A percentile compares a stretch with the other conserved stretches of the same genome.
phyloP scores from a whole-genome alignment of 2,888 invertebrate genomes.

The Tillus elongatus region DNA sequence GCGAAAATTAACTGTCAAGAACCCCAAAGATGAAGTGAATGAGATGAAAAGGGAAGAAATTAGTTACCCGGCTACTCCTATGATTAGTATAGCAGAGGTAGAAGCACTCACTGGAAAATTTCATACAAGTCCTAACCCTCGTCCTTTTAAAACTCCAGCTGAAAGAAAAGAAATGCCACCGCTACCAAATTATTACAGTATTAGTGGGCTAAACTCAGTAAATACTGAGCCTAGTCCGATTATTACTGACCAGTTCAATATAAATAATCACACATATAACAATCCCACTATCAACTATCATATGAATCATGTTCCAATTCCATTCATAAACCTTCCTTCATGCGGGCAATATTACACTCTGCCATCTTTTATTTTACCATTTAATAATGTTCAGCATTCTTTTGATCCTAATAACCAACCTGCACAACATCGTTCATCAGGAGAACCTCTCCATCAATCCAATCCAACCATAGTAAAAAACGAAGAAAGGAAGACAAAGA shows the following conservation, averaged over 20 bases:
- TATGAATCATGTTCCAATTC: slow-evolving; percentile 28
- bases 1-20: slow-evolving; percentile 27
- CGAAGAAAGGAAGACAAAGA: too few relatives aligned
- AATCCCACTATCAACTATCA: slow-evolving; percentile 36
- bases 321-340: slow-evolving; percentile 23
- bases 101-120: slow-evolving; percentile 26
- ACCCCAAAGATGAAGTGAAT: slow-evolving; percentile 14
- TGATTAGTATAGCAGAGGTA: slow-evolving; percentile 39
- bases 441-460: too few relatives aligned
- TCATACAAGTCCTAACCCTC: slow-evolving; percentile 9
- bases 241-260: slow-evolving; percentile 31
- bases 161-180: slow-evolving; percentile 37
- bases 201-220: slow-evolving; percentile 12
- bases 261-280: slow-evolving; percentile 33
- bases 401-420: too few relatives aligned
- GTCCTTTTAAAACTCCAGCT: slow-evolving; percentile 36
- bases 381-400: slow-evolving; percentile 19
- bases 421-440: too few relatives aligned
- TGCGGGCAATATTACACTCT: slow-evolving; percentile 24
- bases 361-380: slow-evolving; percentile 23
- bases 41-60: slow-evolving; percentile 26
- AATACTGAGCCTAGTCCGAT: slow-evolving; percentile 25
- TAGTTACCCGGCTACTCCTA: slow-evolving; percentile 38
- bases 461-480: too few relatives aligned
- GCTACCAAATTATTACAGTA: slow-evolving; percentile 16